These are phyloP conservation scores for Python bivittatus DNA, from an alignment of 2,113 vertebrate genomes.

Conservation along the genomic window DNA sequence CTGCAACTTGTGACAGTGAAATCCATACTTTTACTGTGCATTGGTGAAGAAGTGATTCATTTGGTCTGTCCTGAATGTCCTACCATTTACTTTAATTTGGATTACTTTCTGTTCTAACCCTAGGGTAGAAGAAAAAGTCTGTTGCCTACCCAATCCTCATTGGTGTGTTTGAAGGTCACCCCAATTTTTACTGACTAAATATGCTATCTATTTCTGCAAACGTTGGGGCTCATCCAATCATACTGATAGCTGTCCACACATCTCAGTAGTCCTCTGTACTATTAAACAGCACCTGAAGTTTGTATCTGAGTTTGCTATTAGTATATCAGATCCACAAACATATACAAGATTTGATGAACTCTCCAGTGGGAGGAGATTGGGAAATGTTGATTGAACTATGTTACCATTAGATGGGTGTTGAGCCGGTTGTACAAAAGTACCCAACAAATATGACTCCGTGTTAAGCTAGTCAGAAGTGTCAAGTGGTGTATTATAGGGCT, in stretches of 20 bases:
- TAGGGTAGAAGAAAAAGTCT: neutral
- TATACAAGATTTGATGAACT: neutral
- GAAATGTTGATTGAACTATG: neutral
- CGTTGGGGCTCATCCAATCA: neutral
- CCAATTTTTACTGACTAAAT: neutral
- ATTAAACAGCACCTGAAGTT: neutral
- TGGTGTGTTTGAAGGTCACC: neutral
- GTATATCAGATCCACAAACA: neutral
- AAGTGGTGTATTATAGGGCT: neutral
- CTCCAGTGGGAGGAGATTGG: neutral
- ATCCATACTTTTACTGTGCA: neutral
- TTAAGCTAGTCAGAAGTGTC: neutral
- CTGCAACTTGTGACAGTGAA: neutral
- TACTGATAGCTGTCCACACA: neutral
- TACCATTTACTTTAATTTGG: neutral
- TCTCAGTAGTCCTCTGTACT: neutral
- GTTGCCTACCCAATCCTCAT: neutral
- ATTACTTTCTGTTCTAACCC: neutral
- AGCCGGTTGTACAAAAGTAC: neutral
- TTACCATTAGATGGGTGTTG: neutral
- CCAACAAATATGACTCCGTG: neutral
- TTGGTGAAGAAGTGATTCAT: neutral
- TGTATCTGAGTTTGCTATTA: neutral
- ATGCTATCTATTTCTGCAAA: neutral
- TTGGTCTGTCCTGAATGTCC: neutral